phyloP scores from a whole-genome alignment of 2,797 vertebrate species.

The Anguilla anguilla region DNA sequence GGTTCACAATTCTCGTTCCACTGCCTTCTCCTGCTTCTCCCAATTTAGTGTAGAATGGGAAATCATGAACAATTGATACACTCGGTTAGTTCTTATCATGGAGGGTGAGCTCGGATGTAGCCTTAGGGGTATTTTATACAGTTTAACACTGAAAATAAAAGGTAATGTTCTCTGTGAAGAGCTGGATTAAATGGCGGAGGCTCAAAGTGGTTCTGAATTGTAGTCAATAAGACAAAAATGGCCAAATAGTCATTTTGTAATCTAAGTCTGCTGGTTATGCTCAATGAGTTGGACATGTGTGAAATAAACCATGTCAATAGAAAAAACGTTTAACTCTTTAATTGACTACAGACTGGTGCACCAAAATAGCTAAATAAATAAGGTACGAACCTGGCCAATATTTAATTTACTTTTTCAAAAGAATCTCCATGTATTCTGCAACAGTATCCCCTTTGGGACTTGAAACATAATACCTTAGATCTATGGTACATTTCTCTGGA shows the following conservation, averaged over 20 bases:
- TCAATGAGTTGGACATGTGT: constrained; percentile 74
- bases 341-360: constrained; percentile 46
- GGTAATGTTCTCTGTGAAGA: constrained; percentile 78
- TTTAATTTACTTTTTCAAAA: background rate
- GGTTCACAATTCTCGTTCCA: constrained; percentile 73
- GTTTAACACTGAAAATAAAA: constrained; percentile 85
- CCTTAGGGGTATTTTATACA: constrained; percentile 82
- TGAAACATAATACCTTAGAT: background rate
- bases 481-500: background rate
- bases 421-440: background rate
- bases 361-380: constrained; percentile 47
- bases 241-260: constrained; percentile 79
- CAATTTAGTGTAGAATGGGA: constrained; percentile 85
- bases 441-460: background rate
- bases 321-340: constrained; percentile 59
- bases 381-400: constrained; percentile 34
- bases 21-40: constrained; percentile 70
- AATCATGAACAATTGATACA: constrained; percentile 87
- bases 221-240: constrained; percentile 74
- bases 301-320: constrained; percentile 79
- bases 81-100: constrained; percentile 86
- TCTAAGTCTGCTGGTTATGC: constrained; percentile 78
- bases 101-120: constrained; percentile 79
- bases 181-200: constrained; percentile 79
- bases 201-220: constrained; percentile 78